Conservation (phyloP, 2,113 vertebrate species). For the Eupsittula cactorum region DNA sequence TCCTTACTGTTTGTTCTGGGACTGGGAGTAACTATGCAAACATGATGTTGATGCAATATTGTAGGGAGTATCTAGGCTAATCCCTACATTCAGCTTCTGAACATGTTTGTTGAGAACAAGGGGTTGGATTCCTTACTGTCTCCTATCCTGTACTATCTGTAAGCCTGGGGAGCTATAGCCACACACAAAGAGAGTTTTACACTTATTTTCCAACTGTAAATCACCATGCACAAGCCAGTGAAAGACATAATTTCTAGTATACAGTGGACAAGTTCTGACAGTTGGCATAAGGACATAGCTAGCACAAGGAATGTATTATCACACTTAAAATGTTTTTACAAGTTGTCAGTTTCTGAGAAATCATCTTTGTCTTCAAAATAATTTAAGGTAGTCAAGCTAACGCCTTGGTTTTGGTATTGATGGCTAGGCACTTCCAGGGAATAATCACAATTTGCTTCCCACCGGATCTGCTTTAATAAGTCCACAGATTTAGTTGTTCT, state of each 20-base stretch:
- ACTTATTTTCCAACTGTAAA: background rate
- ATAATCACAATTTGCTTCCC: background rate
- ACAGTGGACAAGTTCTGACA: background rate
- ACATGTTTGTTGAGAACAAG: background rate
- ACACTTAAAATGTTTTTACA: background rate
- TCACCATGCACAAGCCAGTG: background rate
- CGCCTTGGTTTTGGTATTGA: background rate
- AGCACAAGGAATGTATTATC: background rate
- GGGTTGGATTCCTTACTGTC: background rate
- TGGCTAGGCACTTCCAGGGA: background rate
- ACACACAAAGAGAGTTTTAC: background rate
- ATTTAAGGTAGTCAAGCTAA: background rate
- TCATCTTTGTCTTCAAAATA: background rate
- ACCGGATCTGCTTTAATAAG: background rate
- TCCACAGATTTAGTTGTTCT: background rate
- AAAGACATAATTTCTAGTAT: background rate
- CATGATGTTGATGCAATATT: constrained; percentile 46
- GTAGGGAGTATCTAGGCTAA: constrained; percentile 62
- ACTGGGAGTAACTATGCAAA: constrained; percentile 62
- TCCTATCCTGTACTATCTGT: background rate
- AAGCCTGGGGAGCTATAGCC: background rate
- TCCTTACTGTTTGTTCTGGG: constrained; percentile 63
- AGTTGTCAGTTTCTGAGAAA: background rate
- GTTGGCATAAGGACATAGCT: background rate
- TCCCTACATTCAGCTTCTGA: constrained; percentile 25